phyloP scores from a whole-genome alignment of 2,113 vertebrate genomes.

The Dipodomys stephensi region DNA sequence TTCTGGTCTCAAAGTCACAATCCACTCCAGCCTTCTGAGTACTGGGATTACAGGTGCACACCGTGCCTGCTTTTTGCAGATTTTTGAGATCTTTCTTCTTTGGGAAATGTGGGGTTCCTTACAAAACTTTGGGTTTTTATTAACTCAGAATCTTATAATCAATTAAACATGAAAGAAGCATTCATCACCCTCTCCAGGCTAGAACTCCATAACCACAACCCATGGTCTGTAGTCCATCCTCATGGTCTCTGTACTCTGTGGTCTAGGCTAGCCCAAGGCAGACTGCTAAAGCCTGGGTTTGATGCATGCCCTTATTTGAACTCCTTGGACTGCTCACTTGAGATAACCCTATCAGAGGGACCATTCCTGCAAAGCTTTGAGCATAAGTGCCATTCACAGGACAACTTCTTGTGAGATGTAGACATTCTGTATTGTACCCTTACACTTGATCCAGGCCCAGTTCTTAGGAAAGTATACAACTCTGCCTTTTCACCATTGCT shows the following conservation, averaged over 20 bases:
- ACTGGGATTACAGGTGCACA: neutral
- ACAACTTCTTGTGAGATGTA: neutral
- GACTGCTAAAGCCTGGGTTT: neutral
- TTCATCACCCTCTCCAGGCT: neutral
- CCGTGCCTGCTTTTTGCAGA: neutral
- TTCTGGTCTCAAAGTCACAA: no score
- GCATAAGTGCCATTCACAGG: neutral
- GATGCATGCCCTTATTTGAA: neutral
- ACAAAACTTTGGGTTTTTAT: neutral
- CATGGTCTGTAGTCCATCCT: neutral
- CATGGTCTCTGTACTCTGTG: neutral
- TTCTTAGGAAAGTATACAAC: neutral
- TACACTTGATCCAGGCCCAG: neutral
- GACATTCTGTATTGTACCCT: neutral
- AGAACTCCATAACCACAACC: no score
- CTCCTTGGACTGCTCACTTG: neutral
- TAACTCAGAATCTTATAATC: neutral
- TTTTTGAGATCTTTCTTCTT: conserved; percentile 31
- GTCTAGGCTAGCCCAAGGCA: neutral
- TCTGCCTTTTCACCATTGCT: conserved; percentile 26
- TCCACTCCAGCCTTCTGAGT: no score
- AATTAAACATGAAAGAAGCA: neutral
- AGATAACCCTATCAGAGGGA: neutral
- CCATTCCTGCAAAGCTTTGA: neutral
- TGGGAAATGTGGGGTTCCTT: neutral